Evolutionary conservation across 2,797 vertebrate species (phyloP).

Genomic region (Heteromormyrus szaboi): DNA sequence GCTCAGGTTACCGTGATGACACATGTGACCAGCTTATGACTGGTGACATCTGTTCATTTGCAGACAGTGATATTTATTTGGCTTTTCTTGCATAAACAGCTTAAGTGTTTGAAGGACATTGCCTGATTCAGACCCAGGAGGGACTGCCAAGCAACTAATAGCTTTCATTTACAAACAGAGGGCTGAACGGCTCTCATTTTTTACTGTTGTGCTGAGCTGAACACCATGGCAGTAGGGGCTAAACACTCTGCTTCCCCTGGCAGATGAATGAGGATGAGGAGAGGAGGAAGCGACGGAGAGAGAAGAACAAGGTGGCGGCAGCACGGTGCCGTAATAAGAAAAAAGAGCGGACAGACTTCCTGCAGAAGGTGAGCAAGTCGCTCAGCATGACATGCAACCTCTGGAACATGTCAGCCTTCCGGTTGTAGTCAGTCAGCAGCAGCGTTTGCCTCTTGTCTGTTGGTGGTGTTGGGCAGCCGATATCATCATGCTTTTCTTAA

Average conservation of each 20-base stretch:
- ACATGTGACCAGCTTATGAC: not conserved
- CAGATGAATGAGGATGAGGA: constrained; percentile 89
- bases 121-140: not conserved
- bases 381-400: not conserved
- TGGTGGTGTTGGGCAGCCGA: not conserved
- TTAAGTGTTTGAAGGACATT: not conserved
- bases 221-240: not conserved
- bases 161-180: not conserved
- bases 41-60: not conserved
- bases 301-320: constrained; percentile 95
- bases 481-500: not conserved
- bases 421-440: not conserved
- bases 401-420: not conserved
- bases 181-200: not conserved
- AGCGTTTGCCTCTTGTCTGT: not conserved
- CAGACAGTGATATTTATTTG: not conserved
- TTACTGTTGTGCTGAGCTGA: not conserved
- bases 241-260: not conserved
- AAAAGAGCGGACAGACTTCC: constrained; percentile 92
- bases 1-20: not conserved
- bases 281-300: constrained; percentile 84
- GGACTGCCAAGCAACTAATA: not conserved
- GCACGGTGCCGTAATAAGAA: constrained; percentile 95
- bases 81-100: not conserved
- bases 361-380: constrained; percentile 76